These are phyloP conservation scores for Ophonus ardosiacus DNA, from an alignment of 2,888 invertebrate genomes.

Conservation along the genomic window DNA sequence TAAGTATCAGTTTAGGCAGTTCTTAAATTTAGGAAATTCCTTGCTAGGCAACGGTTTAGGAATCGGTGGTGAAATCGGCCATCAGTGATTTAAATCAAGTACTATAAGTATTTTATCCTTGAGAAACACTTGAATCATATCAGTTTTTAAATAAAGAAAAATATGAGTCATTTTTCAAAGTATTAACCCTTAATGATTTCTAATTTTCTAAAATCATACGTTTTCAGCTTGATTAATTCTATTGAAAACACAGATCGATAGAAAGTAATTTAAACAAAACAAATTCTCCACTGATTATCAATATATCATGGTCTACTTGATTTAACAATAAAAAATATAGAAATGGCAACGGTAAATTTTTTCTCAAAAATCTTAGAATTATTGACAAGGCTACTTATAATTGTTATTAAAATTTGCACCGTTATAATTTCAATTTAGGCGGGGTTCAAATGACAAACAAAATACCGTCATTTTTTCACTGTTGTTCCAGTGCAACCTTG, in stretches of 20 bases:
- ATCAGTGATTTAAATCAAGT: neutral
- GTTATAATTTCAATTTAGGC: conserved; percentile 22
- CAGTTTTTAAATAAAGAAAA: too few species aligned
- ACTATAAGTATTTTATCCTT: neutral
- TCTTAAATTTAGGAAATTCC: too few species aligned
- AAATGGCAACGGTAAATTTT: conserved; percentile 41
- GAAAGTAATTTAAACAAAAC: conserved; percentile 2
- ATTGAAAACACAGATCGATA: conserved; percentile 8
- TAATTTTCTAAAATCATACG: neutral
- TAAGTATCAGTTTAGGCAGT: too few species aligned
- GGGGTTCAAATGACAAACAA: conserved; percentile 27
- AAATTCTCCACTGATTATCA: neutral
- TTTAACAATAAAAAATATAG: conserved; percentile 30
- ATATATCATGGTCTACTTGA: conserved; percentile 53
- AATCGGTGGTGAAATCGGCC: too few species aligned
- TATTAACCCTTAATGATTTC: neutral
- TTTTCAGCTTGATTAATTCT: conserved; percentile 25
- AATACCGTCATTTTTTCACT: conserved; percentile 19
- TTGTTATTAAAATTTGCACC: conserved; percentile 16
- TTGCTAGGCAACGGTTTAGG: too few species aligned
- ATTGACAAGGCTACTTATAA: conserved; percentile 8
- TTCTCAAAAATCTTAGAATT: conserved; percentile 25
- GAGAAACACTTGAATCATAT: neutral
- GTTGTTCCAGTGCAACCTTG: conserved; percentile 40
- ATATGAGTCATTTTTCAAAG: too few species aligned